Percentiles rank a stretch among this genome's conserved stretches.
Conservation (phyloP, 2,113 vertebrate genomes). For the Daboia siamensis region DNA sequence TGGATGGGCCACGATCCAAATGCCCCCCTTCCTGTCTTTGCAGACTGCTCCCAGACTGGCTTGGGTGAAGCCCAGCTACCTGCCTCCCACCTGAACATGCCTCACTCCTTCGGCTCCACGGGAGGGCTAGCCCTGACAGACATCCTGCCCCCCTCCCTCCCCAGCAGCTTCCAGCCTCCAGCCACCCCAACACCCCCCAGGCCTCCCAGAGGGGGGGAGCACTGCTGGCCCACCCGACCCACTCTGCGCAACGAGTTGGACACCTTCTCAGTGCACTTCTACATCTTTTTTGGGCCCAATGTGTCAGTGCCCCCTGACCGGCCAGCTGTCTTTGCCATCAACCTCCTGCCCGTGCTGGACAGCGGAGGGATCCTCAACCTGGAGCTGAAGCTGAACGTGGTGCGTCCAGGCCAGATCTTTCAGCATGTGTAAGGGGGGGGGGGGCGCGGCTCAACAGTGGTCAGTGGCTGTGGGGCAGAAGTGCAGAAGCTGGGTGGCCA, state of each 20-base stretch:
- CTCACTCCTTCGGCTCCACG: conserved; percentile 87
- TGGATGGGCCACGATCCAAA: accelerated
- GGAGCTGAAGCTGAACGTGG: conserved; percentile 92
- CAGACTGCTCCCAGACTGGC: conserved; percentile 87
- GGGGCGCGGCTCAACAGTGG: neutral
- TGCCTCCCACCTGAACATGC: conserved; percentile 91
- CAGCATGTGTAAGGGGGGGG: neutral
- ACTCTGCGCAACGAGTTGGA: conserved; percentile 96
- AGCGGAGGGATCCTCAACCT: conserved; percentile 93
- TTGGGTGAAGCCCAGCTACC: conserved; percentile 74
- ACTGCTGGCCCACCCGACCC: conserved; percentile 91
- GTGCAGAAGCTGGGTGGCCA: accelerated
- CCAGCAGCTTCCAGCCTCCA: conserved; percentile 47
- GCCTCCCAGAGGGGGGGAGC: conserved; percentile 20
- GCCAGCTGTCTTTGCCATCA: conserved; percentile 88
- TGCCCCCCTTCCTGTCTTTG: neutral
- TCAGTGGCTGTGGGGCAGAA: neutral
- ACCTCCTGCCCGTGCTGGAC: conserved; percentile 92
- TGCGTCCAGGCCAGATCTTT: conserved; percentile 60
- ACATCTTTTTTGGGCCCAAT: conserved; percentile 96
- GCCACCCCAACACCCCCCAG: conserved; percentile 37
- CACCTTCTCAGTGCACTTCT: conserved; percentile 98
- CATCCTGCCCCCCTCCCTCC: conserved; percentile 62
- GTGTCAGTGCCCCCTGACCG: conserved; percentile 86
- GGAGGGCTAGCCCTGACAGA: conserved; percentile 78